A percentile compares a stretch with the other conserved stretches of the same genome.
These are phyloP conservation scores for Lasaia peninsularis DNA, from an alignment of 1,140 invertebrate genomes.

Conservation along the genomic window DNA sequence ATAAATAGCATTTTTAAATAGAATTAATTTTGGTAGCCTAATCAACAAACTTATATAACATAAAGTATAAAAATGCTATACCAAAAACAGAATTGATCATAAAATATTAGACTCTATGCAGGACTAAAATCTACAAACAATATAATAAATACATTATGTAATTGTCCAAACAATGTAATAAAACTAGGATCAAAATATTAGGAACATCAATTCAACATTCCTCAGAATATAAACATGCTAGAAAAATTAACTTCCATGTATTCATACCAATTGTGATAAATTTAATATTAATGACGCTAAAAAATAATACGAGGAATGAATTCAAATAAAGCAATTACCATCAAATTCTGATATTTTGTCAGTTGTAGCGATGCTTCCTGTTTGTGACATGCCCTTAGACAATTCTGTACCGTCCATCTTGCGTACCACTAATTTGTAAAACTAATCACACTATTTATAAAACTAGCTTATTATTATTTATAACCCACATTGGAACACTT, in stretches of 20 bases:
- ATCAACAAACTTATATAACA: too few relatives aligned
- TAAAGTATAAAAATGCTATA: too few relatives aligned
- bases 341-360: conserved; percentile 70
- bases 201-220: not conserved
- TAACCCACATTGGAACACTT: conserved; percentile 42
- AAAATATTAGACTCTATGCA: too few relatives aligned
- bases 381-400: conserved; percentile 76
- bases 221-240: conserved; percentile 1
- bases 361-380: conserved; percentile 71
- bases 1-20: too few relatives aligned
- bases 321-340: conserved; percentile 43
- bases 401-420: conserved; percentile 70
- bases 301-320: not conserved
- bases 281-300: not conserved
- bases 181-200: not conserved
- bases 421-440: conserved; percentile 68
- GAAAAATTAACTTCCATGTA: not conserved
- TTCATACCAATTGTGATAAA: not conserved
- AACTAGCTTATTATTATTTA: conserved; percentile 52
- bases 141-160: not conserved
- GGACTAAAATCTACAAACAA: too few relatives aligned
- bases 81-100: too few relatives aligned
- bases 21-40: too few relatives aligned
- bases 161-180: not conserved
- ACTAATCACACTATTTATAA: conserved; percentile 69